phyloP scores from a whole-genome alignment of 2,797 vertebrate species.

The Bothrops alternatus region DNA sequence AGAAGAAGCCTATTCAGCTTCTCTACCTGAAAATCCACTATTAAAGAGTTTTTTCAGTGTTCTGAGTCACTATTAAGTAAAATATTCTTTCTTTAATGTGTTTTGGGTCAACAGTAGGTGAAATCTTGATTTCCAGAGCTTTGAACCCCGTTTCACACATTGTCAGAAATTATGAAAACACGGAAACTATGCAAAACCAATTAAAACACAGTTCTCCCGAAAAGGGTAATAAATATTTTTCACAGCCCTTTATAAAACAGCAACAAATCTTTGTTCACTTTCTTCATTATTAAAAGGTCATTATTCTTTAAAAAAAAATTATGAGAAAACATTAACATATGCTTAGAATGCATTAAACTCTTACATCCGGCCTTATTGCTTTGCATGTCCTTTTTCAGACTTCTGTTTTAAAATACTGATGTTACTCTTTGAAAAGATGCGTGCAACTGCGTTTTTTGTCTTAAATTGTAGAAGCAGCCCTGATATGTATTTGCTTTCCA shows the following conservation, averaged over 20 bases:
- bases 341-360: background rate
- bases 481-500: background rate
- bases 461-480: background rate
- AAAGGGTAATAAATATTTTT: background rate
- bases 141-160: background rate
- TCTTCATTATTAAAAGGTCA: background rate
- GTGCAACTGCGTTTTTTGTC: background rate
- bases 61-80: background rate
- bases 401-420: background rate
- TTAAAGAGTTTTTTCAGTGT: constrained; percentile 14
- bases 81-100: background rate
- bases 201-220: background rate
- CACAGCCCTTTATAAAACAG: background rate
- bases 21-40: background rate
- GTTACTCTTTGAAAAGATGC: background rate
- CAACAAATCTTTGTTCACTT: background rate
- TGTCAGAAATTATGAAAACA: constrained; percentile 15
- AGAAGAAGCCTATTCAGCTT: background rate
- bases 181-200: constrained; percentile 12
- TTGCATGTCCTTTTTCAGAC: background rate
- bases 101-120: background rate
- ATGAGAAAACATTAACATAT: background rate
- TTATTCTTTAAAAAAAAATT: background rate
- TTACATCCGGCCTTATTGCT: background rate
- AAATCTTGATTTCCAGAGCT: background rate